Base-by-base conservation (phyloP, 2,888 invertebrate genomes). In the Malachius bipustulatus region DNA sequence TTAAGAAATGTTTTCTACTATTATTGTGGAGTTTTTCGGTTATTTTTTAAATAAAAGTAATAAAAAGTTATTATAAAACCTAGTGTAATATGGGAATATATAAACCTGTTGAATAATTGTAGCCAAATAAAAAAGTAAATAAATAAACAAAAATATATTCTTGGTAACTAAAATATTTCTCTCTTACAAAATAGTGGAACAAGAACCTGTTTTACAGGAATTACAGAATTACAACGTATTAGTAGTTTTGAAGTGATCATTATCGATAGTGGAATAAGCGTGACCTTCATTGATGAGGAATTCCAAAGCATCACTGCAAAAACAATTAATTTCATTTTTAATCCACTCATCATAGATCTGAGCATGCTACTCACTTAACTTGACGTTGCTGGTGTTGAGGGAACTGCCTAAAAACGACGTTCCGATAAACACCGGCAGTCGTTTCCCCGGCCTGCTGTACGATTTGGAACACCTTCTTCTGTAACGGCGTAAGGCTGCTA, bases 261-360 rank as follows among this genome's bases (percentile, higher is more conserved):
- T 75, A 60, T 87, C 83, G 43, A 79, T 71, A 1, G 84, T 85
- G 1, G 83, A 77, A 55, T 82, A 88, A 41, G 82, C 75, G 49
- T 83, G 82, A 0, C 85, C 85, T 59, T 85, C 85, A 13, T 69
- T 69, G 26, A 74, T 70, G 40, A 85, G 65, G 47, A 77, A 81
- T 8, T 82, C 78, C 42, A 84, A 48, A 30, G 73, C 71, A 28
- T 60, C 58, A 40, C 75, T 75, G 43, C 47, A 66, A 65, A n/a
- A n/a, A n/a, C n/a, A n/a, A n/a, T n/a, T n/a, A n/a, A n/a, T n/a
- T n/a, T n/a, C n/a, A n/a, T n/a, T n/a, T n/a, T n/a, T n/a, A n/a
- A n/a, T n/a, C n/a, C n/a, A n/a, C n/a, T n/a, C n/a, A n/a, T n/a
- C n/a, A n/a, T n/a, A n/a, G n/a, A n/a, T n/a, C n/a, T 14, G 2